Conservation (phyloP, 2,797 vertebrate genomes). For the Pachyuromys duprasi region DNA sequence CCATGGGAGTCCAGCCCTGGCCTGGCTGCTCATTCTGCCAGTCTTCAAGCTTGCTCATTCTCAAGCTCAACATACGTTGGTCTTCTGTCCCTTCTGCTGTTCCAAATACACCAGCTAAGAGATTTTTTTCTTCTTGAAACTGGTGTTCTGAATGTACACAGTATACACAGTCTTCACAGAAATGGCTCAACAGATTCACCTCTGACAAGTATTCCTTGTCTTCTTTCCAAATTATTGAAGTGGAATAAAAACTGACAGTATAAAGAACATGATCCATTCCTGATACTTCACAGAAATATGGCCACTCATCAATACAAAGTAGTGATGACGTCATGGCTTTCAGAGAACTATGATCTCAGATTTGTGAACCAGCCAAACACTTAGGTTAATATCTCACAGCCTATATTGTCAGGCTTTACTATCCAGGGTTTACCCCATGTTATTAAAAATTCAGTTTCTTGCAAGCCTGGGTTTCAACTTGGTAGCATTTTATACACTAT, state of each 20-base stretch:
- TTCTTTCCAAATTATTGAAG: background rate
- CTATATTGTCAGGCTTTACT: background rate
- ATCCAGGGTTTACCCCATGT: background rate
- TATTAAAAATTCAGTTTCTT: background rate
- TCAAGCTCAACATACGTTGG: background rate
- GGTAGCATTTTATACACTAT: background rate
- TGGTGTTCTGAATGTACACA: background rate
- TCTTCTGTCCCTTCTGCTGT: background rate
- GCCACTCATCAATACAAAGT: background rate
- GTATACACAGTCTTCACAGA: background rate
- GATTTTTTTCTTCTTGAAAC: conserved; percentile 39
- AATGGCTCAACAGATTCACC: background rate
- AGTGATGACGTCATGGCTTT: background rate
- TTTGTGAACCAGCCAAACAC: background rate
- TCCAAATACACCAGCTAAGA: background rate
- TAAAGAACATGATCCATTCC: background rate
- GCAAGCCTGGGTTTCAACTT: background rate
- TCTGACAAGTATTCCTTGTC: background rate
- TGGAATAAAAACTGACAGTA: background rate
- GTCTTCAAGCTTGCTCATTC: too few species aligned
- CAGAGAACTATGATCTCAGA: background rate
- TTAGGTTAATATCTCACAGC: background rate
- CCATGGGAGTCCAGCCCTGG: background rate
- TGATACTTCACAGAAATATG: background rate
- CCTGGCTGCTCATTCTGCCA: background rate